Base-by-base conservation (phyloP, 2,888 invertebrate species). In the Ophion obscuratus region DNA sequence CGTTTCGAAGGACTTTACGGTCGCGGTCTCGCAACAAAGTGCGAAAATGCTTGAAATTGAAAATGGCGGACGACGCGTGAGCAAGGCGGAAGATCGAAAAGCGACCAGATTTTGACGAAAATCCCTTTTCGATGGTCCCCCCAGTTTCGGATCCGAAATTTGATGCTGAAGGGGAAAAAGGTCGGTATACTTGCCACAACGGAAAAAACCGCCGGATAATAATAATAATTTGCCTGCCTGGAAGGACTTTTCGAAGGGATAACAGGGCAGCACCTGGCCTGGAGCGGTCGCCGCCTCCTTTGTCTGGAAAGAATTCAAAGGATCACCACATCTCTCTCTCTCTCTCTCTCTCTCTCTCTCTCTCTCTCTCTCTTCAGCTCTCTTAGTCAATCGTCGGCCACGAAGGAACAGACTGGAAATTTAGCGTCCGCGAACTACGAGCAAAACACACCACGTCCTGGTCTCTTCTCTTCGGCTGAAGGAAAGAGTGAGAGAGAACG, bases 351-450 rank as follows among this genome's bases (percentile, higher is more conserved):
- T 67, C 77, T 57, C 31, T 59, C 73, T 73, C 62, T 17, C 17
- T 57, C 44, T 70, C 36, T 70, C 75, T 76, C 31, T 73, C 73
- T 61, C 61, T 61, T 44, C 77, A 36, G 31, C 59, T 74, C 67
- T 57, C 62, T 61, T 82, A 84, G 84, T 76, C 62, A 76, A 87
- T 85, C 87, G 87, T 89, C 81, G 88, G 90, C 31, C 88, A 86
- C 83, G 74, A 76, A 84, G 62, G 83, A 78, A 68, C 82, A 84
- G 85, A 81, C 79, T 84, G 82, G 87, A 59, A 40, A 61, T 44
- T 61, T 27, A 67, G 27, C 40, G 68, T 70, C 70, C 67, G 87
- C 81, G 84, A 82, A 76, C 87, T 61, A 71, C 75, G 31, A 71
- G 64, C 59, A 59, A 71, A 78, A 61, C 44, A 67, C 40, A 74